These are phyloP conservation scores for Encarsia formosa DNA, from an alignment of 2,888 invertebrate species.

Conservation along the genomic window DNA sequence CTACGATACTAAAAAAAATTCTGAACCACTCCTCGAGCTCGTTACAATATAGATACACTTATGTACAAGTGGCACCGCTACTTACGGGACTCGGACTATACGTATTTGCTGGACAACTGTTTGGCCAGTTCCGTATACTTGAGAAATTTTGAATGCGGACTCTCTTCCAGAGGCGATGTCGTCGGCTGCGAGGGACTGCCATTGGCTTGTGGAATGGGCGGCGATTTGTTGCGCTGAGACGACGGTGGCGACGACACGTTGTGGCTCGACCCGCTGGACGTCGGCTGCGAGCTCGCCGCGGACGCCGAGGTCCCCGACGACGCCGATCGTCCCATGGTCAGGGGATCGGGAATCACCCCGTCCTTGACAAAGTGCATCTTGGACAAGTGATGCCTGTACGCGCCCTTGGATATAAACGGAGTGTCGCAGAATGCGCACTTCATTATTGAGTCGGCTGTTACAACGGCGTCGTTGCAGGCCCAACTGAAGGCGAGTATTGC, in stretches of 20 bases:
- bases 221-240: constrained; percentile 58
- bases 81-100: constrained; percentile 61
- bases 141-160: constrained; percentile 94
- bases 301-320: constrained; percentile 54
- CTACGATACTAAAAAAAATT: constrained; percentile 29
- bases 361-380: constrained; percentile 95
- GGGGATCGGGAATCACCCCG: constrained; percentile 76
- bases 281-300: constrained; percentile 51
- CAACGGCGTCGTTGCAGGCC: constrained; percentile 90
- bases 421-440: constrained; percentile 95
- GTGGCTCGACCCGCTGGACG: constrained; percentile 41
- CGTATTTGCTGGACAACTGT: constrained; percentile 95
- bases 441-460: constrained; percentile 82
- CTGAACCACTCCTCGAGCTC: constrained; percentile 28
- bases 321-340: constrained; percentile 51
- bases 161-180: constrained; percentile 65
- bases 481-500: constrained; percentile 87
- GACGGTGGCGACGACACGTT: constrained; percentile 49
- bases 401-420: constrained; percentile 93
- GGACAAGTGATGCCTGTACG: constrained; percentile 91
- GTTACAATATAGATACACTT: constrained; percentile 51
- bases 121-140: constrained; percentile 98
- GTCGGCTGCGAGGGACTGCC: constrained; percentile 55
- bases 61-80: constrained; percentile 53
- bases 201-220: constrained; percentile 47